Evolutionary conservation across 2,888 invertebrate species (phyloP), one percentile per base, ranked within the genome.

Genomic region (Bombylius major): DNA sequence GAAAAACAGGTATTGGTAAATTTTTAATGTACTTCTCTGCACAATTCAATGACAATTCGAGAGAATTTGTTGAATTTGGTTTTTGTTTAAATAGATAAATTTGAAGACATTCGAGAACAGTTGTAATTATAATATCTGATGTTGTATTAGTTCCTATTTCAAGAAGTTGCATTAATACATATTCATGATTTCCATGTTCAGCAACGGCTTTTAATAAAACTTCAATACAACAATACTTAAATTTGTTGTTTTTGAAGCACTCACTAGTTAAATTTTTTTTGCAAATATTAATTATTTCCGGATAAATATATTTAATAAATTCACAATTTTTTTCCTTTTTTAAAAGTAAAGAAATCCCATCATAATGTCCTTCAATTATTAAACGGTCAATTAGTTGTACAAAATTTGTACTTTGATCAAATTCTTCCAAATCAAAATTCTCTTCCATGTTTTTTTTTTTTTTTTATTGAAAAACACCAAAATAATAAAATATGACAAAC

Each of bases 111-210:
- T 79, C 77, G 47, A 94, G 67, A 13, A 89, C 75, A 4, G 80
- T 75, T 53, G 80, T 76, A 70, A 91, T 89, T 46, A 81, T 81
- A 8, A 79, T 76, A 68, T 87, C 84, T 70, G 86, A 83, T 57
- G 81, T 79, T 42, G 82, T 78, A 47, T 79, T 75, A 70, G 90
- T 88, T 46, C 87, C 76, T 67, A 89, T 83, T 69, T 90, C 90
- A 60, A 92, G 79, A 50, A 92, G 76, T 63, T 87, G 86, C 45
- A 92, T 71, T 13, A 92, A 70, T 0, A 84, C 79, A 69, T 90
- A 90, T 68, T 88, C 86, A 1, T 86, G 78, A 56, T 82, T 79
- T n/a, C 82, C 82, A 62, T 78, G 76, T 14, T 80, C 75, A 3
- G 82, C 79, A 44, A 90, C 72, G 45, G 78, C 67, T 50, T 76